These are phyloP conservation scores for Drosophila pruinosa DNA, from an alignment of 1,140 invertebrate species.

Conservation along the genomic window DNA sequence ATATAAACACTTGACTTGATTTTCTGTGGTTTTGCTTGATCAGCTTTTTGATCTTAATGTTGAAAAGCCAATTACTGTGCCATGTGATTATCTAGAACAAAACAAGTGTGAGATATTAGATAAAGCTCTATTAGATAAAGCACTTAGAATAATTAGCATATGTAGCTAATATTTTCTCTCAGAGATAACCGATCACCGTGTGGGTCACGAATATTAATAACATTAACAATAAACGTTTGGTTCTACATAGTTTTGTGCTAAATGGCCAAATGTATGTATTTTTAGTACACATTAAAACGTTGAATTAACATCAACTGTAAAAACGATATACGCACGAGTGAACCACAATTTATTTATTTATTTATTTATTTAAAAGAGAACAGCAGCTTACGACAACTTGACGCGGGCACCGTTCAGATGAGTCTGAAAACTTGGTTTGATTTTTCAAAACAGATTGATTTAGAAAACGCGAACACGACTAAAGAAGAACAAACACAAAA, in stretches of 20 bases:
- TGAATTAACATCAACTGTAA: too few relatives aligned
- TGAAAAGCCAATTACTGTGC: not conserved
- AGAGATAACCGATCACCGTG: not conserved
- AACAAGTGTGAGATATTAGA: not conserved
- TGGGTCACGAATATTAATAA: not conserved
- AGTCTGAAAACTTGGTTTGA: conserved; percentile 67
- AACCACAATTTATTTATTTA: not conserved
- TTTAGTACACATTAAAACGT: too few relatives aligned
- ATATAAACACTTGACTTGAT: not conserved
- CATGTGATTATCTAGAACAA: conserved; percentile 4
- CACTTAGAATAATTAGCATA: conserved; percentile 1
- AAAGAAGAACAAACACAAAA: not conserved
- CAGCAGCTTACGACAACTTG: conserved; percentile 40
- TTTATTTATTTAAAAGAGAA: conserved; percentile 7
- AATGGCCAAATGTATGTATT: too few relatives aligned
- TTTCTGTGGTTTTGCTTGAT: not conserved
- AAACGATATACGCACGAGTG: too few relatives aligned
- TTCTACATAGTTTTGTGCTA: not conserved
- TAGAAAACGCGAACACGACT: conserved; percentile 44
- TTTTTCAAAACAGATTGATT: conserved; percentile 70
- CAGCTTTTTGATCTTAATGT: conserved; percentile 3
- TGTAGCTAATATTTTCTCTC: not conserved
- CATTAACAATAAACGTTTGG: not conserved
- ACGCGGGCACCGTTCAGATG: conserved; percentile 66
- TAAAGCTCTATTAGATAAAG: not conserved